These are phyloP conservation scores for Python bivittatus DNA, from an alignment of 2,113 vertebrate genomes.

Conservation along the genomic window DNA sequence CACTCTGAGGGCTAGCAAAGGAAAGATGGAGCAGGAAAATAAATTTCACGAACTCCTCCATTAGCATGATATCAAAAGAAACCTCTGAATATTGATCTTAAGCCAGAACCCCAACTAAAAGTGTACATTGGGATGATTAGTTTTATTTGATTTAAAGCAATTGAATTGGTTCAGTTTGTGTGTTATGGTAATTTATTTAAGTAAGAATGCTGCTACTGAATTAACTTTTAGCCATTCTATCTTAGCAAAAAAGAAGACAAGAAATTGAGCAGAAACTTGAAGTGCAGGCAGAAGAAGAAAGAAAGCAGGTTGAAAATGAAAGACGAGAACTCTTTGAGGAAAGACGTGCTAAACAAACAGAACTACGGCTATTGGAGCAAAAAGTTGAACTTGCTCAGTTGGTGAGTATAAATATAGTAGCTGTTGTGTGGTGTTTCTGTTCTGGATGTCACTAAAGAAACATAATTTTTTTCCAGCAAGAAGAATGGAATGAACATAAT, in stretches of 20 bases:
- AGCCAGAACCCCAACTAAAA: neutral
- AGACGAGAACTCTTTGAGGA: constrained; percentile 96
- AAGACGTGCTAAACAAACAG: constrained; percentile 95
- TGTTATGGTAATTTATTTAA: neutral
- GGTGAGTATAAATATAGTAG: constrained; percentile 75
- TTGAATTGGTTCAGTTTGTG: neutral
- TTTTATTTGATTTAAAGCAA: neutral
- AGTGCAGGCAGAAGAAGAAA: constrained; percentile 95
- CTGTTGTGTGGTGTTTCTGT: neutral
- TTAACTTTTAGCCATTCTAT: neutral
- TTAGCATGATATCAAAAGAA: neutral
- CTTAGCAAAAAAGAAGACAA: constrained; percentile 91
- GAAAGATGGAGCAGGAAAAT: neutral
- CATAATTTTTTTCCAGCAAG: constrained; percentile 81
- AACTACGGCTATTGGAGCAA: constrained; percentile 94
- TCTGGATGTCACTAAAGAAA: neutral
- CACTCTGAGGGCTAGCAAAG: neutral
- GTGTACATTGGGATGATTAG: neutral
- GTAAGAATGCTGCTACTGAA: neutral
- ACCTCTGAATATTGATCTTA: neutral
- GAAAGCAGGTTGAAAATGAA: constrained; percentile 93
- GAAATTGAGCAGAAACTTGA: constrained; percentile 99
- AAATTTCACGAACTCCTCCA: neutral
- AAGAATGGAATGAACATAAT: constrained; percentile 98
- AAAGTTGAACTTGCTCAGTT: constrained; percentile 98